A percentile compares a stretch with the other conserved stretches of the same genome.
Conservation (phyloP, 2,888 invertebrate genomes). For the Apodemia zela region DNA sequence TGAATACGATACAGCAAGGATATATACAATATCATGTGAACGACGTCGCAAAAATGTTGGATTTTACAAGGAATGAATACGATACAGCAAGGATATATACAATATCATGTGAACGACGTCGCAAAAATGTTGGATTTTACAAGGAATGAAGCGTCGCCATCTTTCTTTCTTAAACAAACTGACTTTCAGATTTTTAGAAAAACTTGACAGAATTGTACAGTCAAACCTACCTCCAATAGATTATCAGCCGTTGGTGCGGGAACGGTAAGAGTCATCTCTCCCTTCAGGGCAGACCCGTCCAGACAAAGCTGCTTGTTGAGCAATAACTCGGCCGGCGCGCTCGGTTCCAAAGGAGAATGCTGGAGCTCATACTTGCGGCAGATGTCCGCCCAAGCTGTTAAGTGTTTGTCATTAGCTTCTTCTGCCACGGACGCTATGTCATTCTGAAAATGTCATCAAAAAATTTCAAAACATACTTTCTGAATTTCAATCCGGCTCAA, state of each 20-base stretch:
- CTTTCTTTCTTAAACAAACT: no score
- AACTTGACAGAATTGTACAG: neutral
- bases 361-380: slow-evolving; percentile 86
- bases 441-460: slow-evolving; percentile 65
- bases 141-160: no score
- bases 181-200: no score
- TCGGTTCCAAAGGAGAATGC: slow-evolving; percentile 94
- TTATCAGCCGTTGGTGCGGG: slow-evolving; percentile 82
- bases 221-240: slow-evolving; percentile 78
- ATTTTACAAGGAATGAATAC: no score
- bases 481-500: neutral
- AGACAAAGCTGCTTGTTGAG: slow-evolving; percentile 90
- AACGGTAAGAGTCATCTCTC: slow-evolving; percentile 79
- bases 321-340: slow-evolving; percentile 90
- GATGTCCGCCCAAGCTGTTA: slow-evolving; percentile 94
- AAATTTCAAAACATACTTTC: no score
- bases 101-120: no score
- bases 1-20: no score
- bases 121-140: no score
- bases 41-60: no score
- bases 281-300: slow-evolving; percentile 84
- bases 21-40: no score
- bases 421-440: slow-evolving; percentile 91
- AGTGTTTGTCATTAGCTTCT: slow-evolving; percentile 96
- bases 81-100: no score